A percentile compares a stretch with the other conserved stretches of the same genome.
phyloP scores from a whole-genome alignment of 2,797 vertebrate genomes.

The Pipistrellus pygmaeus region DNA sequence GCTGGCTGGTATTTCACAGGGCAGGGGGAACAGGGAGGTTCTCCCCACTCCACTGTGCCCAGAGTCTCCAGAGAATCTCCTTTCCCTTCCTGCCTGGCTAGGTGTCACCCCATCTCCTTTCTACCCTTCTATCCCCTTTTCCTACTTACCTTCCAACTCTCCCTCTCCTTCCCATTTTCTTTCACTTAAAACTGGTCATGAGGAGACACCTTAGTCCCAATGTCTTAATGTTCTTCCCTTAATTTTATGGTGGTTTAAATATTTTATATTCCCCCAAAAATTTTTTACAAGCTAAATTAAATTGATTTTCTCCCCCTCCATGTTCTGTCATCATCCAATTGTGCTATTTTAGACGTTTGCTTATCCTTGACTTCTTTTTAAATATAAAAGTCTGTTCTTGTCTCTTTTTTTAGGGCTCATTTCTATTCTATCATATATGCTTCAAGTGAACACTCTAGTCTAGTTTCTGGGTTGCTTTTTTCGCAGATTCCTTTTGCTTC shows the following conservation, averaged over 20 bases:
- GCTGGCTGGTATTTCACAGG: background rate
- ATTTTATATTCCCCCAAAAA: constrained; percentile 21
- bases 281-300: background rate
- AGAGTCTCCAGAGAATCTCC: background rate
- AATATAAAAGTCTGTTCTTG: background rate
- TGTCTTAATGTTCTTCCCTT: background rate
- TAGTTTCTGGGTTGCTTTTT: background rate
- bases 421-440: background rate
- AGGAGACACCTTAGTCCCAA: background rate
- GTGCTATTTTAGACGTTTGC: background rate
- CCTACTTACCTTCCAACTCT: background rate
- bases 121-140: background rate
- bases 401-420: background rate
- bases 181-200: background rate
- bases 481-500: background rate
- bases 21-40: background rate
- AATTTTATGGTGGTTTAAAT: constrained; percentile 7
- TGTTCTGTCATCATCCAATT: background rate
- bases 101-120: background rate
- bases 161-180: background rate
- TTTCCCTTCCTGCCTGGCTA: background rate
- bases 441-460: background rate
- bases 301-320: background rate
- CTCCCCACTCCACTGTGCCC: background rate
- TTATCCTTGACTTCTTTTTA: background rate